A percentile compares a stretch with the other conserved stretches of the same genome.
Evolutionary conservation across 2,797 vertebrate species (phyloP).

Genomic region (Malurus splendens): DNA sequence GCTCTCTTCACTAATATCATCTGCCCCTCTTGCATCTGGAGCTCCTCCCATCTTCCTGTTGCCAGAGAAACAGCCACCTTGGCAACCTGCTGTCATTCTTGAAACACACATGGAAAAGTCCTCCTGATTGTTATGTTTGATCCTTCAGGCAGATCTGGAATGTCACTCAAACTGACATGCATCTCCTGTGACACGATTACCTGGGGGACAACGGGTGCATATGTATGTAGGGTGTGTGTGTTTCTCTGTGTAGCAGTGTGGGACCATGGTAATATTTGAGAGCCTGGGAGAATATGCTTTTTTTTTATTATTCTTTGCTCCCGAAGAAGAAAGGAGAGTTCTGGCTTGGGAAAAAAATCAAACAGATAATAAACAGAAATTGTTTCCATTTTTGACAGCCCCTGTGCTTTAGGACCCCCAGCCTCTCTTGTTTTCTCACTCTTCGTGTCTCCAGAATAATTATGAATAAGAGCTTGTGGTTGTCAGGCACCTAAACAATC

Average conservation of each 20-base stretch:
- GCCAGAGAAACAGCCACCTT: constrained; percentile 76
- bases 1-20: constrained; percentile 21
- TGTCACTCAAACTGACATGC: constrained; percentile 47
- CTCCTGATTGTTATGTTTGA: constrained; percentile 55
- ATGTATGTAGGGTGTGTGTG: neutral
- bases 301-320: constrained; percentile 20
- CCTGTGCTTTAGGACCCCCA: neutral
- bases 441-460: neutral
- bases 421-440: neutral
- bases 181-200: constrained; percentile 42
- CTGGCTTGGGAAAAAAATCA: neutral
- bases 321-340: constrained; percentile 2
- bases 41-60: constrained; percentile 72
- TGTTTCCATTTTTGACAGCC: neutral
- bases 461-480: neutral
- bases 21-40: constrained; percentile 32
- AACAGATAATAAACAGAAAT: neutral
- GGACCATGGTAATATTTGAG: neutral
- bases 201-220: neutral
- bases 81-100: constrained; percentile 72
- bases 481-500: neutral
- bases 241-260: neutral
- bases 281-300: neutral
- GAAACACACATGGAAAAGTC: constrained; percentile 61
- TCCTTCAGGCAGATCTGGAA: constrained; percentile 56